Percentiles rank a stretch among this genome's conserved stretches.
Conservation (phyloP, 2,113 vertebrate genomes). For the Noctilio leporinus region DNA sequence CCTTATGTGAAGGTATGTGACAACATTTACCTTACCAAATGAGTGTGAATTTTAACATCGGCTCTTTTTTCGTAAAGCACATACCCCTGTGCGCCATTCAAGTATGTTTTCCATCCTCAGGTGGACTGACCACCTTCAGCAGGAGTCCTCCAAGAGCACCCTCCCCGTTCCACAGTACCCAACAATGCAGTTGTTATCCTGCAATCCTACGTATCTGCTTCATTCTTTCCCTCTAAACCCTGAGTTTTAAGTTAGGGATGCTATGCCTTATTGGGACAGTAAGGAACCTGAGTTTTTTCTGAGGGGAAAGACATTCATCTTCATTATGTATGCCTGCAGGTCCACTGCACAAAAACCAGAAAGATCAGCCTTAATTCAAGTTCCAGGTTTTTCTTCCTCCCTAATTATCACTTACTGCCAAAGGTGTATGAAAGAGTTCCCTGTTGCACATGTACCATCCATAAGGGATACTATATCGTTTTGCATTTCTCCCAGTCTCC, state of each 20-base stretch:
- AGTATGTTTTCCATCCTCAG: constrained; percentile 39
- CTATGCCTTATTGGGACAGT: constrained; percentile 54
- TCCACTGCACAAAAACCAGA: constrained; percentile 68
- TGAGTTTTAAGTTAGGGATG: constrained; percentile 56
- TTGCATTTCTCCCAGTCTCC: constrained; percentile 78
- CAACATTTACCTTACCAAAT: constrained; percentile 70
- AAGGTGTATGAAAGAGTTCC: constrained; percentile 59
- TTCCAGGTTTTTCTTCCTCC: constrained; percentile 66
- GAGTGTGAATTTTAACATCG: constrained; percentile 35
- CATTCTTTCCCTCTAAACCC: constrained; percentile 24
- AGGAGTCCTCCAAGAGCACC: constrained; percentile 21
- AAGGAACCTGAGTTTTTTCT: constrained; percentile 53
- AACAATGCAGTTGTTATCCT: constrained; percentile 58
- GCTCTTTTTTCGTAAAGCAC: constrained; percentile 45
- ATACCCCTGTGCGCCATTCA: constrained; percentile 47
- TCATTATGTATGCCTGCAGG: constrained; percentile 62
- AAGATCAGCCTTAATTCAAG: constrained; percentile 71
- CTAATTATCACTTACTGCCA: constrained; percentile 51
- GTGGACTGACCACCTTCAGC: constrained; percentile 44
- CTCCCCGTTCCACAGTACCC: constrained; percentile 47
- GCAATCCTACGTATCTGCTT: constrained; percentile 47
- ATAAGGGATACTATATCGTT: constrained; percentile 88
- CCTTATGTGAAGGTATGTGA: constrained; percentile 84
- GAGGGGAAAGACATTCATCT: constrained; percentile 69
- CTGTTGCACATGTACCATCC: constrained; percentile 81